Evolutionary conservation across 2,797 vertebrate species (phyloP), one percentile per base, ranked within the genome.

Genomic region (Pelobates cultripes): DNA sequence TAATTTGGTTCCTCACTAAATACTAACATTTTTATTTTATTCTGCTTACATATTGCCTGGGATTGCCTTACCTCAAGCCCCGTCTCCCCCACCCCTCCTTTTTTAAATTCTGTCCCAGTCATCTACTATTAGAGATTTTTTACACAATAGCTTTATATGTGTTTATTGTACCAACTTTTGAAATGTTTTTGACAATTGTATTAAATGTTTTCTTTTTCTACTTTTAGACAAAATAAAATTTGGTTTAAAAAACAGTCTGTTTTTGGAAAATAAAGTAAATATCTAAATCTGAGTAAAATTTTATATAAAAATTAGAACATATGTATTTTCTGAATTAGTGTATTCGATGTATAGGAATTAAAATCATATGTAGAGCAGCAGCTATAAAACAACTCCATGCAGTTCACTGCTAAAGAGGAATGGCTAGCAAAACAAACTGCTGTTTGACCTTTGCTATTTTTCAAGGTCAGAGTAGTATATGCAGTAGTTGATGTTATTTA

Each of bases 401-500:
- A 72, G 53, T 68, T 72, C 60, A 71, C 73, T 63, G 61, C 76
- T n/a, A 57, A 77, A 77, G 60, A 17, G 74, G 47, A 44, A 42
- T 64, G 51, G 61, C 55, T 70, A 53, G 45, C 55, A 76, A 64
- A 41, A 81, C 68, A 66, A 4, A 12, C 68, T 67, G 60, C 10
- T 17, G 44, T 71, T 40, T 77, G 75, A 82, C 69, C 80, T 77
- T 64, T 81, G 55, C 60, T 64, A 71, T 64, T 40, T 70, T 77
- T 76, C 44, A 57, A 61, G 69, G 80, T 82, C 80, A 77, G 57
- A 71, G 17, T 41, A 68, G 60, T 41, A 67, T 40, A 72, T 73
- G 69, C 12, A 72, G 55, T 66, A 43, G 73, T 43, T 42, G 57
- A 55, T 67, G 67, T 82, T 82, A 82, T 82, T 77, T 82, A 77